Base-by-base conservation (phyloP, 1,140 invertebrate genomes). In the Drosophila micromelanica region DNA sequence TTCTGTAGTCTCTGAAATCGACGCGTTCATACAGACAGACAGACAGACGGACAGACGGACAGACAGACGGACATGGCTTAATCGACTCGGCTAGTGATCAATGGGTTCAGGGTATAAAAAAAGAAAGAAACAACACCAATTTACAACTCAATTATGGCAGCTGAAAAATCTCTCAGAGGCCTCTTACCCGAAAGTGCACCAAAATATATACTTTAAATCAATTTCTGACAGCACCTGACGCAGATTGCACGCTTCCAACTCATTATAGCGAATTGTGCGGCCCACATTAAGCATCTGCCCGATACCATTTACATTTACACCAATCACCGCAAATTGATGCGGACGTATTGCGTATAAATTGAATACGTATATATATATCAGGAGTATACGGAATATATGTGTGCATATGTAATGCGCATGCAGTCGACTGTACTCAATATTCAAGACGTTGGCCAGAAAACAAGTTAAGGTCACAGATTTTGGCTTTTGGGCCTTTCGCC, bases 381-480 rank as follows among this genome's bases (percentile, higher is more conserved):
- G 7, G 5, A 5, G 9, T 27, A 15, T 43, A 13, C 2, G 2
- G 5, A n/a, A 74, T 27, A 11, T 8, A 78, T 69, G 52, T n/a
- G 12, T 51, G 1, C 4, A 51, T 49, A 71, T 76, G 64, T 76
- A 76, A 69, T 74, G 49, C 52, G 42, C 38, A 45, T 57, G 69
- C 49, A 23, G 20, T 23, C 20, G 2, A 62, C 37, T 20, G 13
- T 52, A 37, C 27, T 54, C 49, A 62, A 54, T 27, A 37, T 23
- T 45, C 48, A 32, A 38, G 12, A 57, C 55, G 15, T 27, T n/a
- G 48, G 48, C 20, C 8, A 45, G 40, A 23, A 56, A 86, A 72
- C 71, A 76, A 76, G 76, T 71, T 84, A 87, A 87, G 82, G 84
- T 87, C 84, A 89, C 38, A 40, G 55, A 59, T 81, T 80, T 45